Conservation (phyloP, 2,888 invertebrate genomes). For the Himalopsyche anomala region DNA sequence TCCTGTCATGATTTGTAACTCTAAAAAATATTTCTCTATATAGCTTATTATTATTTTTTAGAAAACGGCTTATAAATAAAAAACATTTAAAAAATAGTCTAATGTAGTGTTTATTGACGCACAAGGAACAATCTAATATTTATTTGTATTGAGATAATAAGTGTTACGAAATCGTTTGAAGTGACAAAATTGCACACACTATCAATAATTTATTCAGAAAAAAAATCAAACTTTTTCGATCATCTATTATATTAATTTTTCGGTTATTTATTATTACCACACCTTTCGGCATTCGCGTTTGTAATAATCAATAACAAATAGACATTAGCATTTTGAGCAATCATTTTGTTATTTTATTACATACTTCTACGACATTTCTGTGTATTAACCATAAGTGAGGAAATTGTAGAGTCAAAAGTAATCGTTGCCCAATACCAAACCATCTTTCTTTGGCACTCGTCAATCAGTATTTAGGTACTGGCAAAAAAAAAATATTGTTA, state of each 20-base stretch:
- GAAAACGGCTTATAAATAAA: no score
- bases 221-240: background rate
- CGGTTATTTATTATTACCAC: slow-evolving; percentile 9
- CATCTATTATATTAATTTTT: slow-evolving; percentile 20
- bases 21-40: no score
- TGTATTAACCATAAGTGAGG: background rate
- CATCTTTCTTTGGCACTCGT: slow-evolving; percentile 15
- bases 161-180: background rate
- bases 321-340: slow-evolving; percentile 29
- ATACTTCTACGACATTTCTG: slow-evolving; percentile 17
- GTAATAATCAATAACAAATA: slow-evolving; percentile 37
- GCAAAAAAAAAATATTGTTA: background rate
- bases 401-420: slow-evolving; percentile 31
- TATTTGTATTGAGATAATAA: background rate
- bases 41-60: no score
- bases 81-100: no score
- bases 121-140: no score
- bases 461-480: background rate
- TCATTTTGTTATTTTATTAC: slow-evolving; percentile 32
- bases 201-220: slow-evolving; percentile 18
- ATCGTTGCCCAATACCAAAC: background rate
- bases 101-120: no score
- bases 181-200: slow-evolving; percentile 22
- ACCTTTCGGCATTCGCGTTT: background rate
- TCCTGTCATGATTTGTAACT: no score